These are phyloP conservation scores for Himalopsyche phryganea DNA, from an alignment of 1,140 invertebrate genomes.

Conservation along the genomic window DNA sequence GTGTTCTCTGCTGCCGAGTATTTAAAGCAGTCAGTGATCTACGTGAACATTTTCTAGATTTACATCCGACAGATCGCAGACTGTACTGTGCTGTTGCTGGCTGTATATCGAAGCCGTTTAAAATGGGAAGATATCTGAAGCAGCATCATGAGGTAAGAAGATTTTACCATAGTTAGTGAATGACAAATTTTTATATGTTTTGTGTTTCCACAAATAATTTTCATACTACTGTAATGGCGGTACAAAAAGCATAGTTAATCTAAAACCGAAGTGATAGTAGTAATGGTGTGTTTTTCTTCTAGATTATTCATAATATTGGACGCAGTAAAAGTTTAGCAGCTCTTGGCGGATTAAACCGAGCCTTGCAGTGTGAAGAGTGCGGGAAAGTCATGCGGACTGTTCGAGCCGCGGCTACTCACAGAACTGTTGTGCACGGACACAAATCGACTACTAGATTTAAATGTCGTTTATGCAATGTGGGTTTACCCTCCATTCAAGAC, in stretches of 20 bases:
- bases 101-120: conserved; percentile 45
- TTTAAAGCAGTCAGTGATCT: conserved; percentile 38
- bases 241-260: too few relatives aligned
- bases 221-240: too few relatives aligned
- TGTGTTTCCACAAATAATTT: too few relatives aligned
- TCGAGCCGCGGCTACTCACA: conserved; percentile 20
- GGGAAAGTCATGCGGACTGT: conserved; percentile 15
- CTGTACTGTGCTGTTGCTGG: conserved; percentile 44
- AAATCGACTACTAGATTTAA: conserved; percentile 14
- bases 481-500: conserved; percentile 22
- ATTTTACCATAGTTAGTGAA: too few relatives aligned
- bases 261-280: too few relatives aligned
- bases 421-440: conserved; percentile 20
- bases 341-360: not conserved
- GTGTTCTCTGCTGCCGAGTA: conserved; percentile 41
- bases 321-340: not conserved
- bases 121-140: conserved; percentile 45
- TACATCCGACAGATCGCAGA: conserved; percentile 44
- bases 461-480: conserved; percentile 15
- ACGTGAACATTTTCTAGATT: conserved; percentile 40
- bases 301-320: conserved; percentile 12
- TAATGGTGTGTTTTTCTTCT: too few relatives aligned
- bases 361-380: conserved; percentile 12
- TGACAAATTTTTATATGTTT: too few relatives aligned
- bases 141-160: conserved; percentile 44